A percentile compares a stretch with the other conserved stretches of the same genome.
These are phyloP conservation scores for Anas platyrhynchos DNA, from an alignment of 2,113 vertebrate species.

Conservation along the genomic window DNA sequence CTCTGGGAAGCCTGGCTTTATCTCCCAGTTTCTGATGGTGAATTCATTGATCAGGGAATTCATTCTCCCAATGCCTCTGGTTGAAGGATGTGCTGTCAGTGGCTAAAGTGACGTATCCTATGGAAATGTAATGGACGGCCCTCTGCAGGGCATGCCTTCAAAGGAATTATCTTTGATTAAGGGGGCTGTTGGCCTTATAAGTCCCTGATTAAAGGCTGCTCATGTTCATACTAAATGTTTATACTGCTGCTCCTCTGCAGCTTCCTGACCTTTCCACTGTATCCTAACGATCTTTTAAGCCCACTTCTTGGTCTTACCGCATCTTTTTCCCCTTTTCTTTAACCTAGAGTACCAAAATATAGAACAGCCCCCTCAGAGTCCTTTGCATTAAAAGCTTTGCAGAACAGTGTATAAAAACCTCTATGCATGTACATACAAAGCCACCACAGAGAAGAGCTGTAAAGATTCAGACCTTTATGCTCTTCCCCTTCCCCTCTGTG, in stretches of 20 bases:
- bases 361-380: background rate
- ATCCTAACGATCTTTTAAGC: background rate
- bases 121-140: constrained; percentile 6
- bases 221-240: background rate
- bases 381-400: background rate
- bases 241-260: background rate
- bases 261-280: background rate
- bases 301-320: background rate
- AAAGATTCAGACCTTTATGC: background rate
- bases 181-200: background rate
- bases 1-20: background rate
- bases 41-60: background rate
- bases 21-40: background rate
- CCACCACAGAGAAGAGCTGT: background rate
- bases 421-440: background rate
- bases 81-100: constrained; percentile 39
- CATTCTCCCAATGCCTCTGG: background rate
- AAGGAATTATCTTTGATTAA: constrained; percentile 5
- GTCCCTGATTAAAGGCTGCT: background rate
- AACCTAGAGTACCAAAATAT: background rate
- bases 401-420: background rate
- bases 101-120: background rate
- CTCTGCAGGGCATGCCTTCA: background rate
- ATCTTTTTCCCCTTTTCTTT: background rate
- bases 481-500: background rate